Evolutionary conservation across 92 coral and sea anemone genomes (phyloP), one percentile per base, ranked within the genome.

Genomic region (Umimayanthus chanpuru): DNA sequence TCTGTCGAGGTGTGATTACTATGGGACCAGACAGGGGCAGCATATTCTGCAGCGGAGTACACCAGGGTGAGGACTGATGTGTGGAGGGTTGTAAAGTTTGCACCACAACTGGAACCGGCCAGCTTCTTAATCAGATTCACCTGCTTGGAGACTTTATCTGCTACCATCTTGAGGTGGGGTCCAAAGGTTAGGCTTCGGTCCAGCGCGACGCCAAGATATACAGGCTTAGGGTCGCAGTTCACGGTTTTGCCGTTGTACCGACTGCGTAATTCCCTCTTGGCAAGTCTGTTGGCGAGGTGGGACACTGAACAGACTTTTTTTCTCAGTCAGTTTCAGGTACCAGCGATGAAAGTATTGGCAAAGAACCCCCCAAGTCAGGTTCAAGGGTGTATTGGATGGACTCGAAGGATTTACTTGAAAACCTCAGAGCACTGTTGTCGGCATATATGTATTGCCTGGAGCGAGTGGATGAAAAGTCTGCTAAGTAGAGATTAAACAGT

Each of bases 401-500:
- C 47, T 43, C 47, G 47, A 43, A 43, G 6, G 47, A 43, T 43
- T 4, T 43, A 7, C 47, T 1, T 43, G 47, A 43, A 43, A 43
- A 43, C 47, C 47, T 7, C 47, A 4, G 4, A 4, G 47, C 47
- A 7, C 47, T 43, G 47, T 43, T 39, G 74, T 88, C 90, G 10
- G 90, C 90, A 68, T 79, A 88, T 29, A 79, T 41, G 85, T 79
- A 88, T 41, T 88, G 66, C 61, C 78, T 38, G 29, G 90, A 65
- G 50, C 39, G 39, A 8, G 90, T 79, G 39, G 77, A n/a, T 32
- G 86, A 87, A 38, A 72, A 75, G 74, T 87, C 90, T 14, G 90
- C 90, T 44, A 40, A 50, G 77, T 87, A 87, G 23, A 87, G 53
- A 73, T 87, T 87, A 64, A 87, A 87, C 41, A 79, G 76, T 39